Base-by-base conservation (phyloP, 1,140 invertebrate species). In the Cyphomyrmex costatus region DNA sequence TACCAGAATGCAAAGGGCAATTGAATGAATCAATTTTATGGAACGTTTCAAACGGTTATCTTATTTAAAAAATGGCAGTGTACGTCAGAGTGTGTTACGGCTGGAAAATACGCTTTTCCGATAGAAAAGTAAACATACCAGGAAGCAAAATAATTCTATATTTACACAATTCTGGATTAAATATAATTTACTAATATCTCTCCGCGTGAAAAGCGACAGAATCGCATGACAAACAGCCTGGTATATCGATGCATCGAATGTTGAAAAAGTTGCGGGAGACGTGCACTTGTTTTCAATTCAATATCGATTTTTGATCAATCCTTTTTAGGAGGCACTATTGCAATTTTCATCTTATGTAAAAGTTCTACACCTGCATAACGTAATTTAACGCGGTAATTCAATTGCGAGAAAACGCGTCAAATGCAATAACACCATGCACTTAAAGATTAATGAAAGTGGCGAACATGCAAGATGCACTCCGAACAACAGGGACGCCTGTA, bases 381-480 rank as follows among this genome's bases (percentile, higher is more conserved):
- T 71, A 82, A 82, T 82, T 58, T 46, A 27, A 27, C 3, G 12
- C 14, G 3, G 21, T 56, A 70, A 82, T 58, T 58, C 33, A 21
- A 58, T 71, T 58, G 3, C 19, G 24, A 46, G 24, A 14, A 6
- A 73, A 66, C 66, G 79, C 19, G 66, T 73, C 66, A 58, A 82
- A 60, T 71, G 42, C 33, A 53, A 82, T 82, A 60, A 74, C 60
- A 46, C 12, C 21, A n/a, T 46, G 79, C 66, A 82, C 24, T 82
- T 61, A 46, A 82, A 82, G 53, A 82, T 82, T 82, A 82, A 82
- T 36, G 65, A 58, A 70, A 58, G 49, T 71, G 33, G 51, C 21
- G 33, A 58, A 14, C 24, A 58, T 58, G 51, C 21, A 14, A 21
- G 63, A 56, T 56, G 30, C 51, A 56, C 63, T 68, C 33, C 1